Conservation (phyloP, 2,113 vertebrate genomes). For the Gopherus evgoodei region DNA sequence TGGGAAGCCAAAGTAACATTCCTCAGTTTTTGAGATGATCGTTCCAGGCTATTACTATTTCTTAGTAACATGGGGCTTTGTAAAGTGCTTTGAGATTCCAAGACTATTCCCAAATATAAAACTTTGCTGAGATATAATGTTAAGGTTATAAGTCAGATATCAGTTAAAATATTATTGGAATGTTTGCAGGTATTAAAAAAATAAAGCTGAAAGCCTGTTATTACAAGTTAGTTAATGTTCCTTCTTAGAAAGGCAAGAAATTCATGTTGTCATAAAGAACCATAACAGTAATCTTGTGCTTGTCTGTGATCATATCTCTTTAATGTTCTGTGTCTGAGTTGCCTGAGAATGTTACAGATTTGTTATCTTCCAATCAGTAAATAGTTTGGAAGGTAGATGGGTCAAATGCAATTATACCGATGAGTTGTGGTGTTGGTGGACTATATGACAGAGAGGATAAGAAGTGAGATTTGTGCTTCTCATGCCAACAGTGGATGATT, state of each 20-base stretch:
- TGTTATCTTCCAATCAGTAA: neutral
- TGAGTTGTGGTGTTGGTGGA: neutral
- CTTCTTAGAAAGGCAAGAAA: neutral
- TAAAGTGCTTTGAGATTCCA: neutral
- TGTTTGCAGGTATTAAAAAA: neutral
- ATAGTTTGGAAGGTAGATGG: neutral
- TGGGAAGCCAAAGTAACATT: neutral
- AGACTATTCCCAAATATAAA: neutral
- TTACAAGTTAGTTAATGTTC: fast-evolving
- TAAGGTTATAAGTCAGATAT: neutral
- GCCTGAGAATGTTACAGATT: neutral
- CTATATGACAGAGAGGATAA: neutral
- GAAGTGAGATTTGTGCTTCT: neutral
- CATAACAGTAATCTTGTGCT: fast-evolving
- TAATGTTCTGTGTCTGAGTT: fast-evolving
- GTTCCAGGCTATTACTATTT: neutral
- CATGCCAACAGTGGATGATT: neutral
- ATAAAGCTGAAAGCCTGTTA: neutral
- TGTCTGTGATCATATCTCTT: fast-evolving
- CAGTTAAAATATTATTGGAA: neutral
- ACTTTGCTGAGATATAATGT: neutral
- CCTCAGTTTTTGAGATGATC: neutral
- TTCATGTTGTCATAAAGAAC: neutral
- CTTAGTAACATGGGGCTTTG: neutral
- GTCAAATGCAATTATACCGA: too few species aligned